Evolutionary conservation across 2,888 invertebrate species (phyloP), one percentile per base, ranked within the genome.

Genomic region (Ceramica pisi): DNA sequence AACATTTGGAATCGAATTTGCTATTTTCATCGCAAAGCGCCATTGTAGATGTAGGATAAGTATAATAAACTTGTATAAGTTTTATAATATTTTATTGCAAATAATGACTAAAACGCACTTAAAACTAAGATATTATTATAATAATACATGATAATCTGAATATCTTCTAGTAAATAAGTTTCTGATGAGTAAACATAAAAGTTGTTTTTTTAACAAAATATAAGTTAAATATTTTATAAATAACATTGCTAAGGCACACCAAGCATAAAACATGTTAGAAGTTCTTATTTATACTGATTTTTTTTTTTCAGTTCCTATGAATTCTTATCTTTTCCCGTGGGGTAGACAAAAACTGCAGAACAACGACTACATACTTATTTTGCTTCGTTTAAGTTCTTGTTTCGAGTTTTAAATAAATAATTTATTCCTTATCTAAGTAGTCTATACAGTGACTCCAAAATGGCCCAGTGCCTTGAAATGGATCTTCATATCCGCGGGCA

Each of bases 391-490:
- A 35, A 7, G 35, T 35, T 35, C 8, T 1, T 8, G 8, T 35
- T 35, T 35, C 6, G 38, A 8, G 1, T 38, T 38, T 12, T 38
- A 38, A 38, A 38, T 38, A 1, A 38, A 38, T 38, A 8, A n/a
- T n/a, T n/a, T n/a, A n/a, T n/a, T n/a, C n/a, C n/a, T n/a, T n/a
- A n/a, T n/a, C n/a, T n/a, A n/a, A n/a, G n/a, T 26, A n/a, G 35
- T 44, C 10, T 96, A 98, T 64, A 98, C 98, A 79, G 98, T 98
- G 80, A 98, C 97, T 9, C 98, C 98, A 53, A 98, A 97, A 89
- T 98, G 98, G 0, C 98, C 98, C 71, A 99, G 95, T 85, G 99
- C 98, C 90, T 98, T 97, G 82, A 99, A 96, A 86, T 98, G 97
- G 70, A 97, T 96, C 83, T 96, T 97, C 87, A 98, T 96, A 59